Evolutionary conservation across 2,113 vertebrate genomes (phyloP).

Genomic region (Isichthys henryi): DNA sequence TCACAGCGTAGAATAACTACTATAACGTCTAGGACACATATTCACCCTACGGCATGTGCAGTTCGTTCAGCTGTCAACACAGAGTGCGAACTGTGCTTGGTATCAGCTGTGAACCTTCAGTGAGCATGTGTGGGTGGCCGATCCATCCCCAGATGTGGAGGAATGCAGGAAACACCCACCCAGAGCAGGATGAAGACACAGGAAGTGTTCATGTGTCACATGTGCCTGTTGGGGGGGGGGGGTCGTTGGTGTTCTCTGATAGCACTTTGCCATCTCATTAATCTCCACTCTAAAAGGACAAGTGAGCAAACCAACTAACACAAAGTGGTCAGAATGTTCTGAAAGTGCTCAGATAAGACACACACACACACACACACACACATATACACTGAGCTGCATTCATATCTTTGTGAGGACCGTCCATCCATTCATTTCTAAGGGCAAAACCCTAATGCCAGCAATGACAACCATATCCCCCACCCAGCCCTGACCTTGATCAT

Average conservation of each 20-base stretch:
- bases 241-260: not conserved
- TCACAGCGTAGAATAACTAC: not conserved
- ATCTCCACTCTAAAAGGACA: not conserved
- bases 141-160: not conserved
- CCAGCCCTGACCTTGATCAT: too few relatives aligned
- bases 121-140: conserved; percentile 23
- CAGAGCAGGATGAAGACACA: not conserved
- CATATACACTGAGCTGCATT: not conserved
- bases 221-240: not conserved
- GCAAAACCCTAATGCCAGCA: too few relatives aligned
- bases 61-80: not conserved
- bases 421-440: too few relatives aligned
- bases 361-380: not conserved
- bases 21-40: not conserved
- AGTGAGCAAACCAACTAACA: not conserved
- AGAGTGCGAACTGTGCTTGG: not conserved
- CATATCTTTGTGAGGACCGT: too few relatives aligned
- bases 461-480: too few relatives aligned
- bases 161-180: not conserved
- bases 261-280: not conserved
- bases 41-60: not conserved
- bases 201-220: not conserved
- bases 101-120: conserved; percentile 25
- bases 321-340: not conserved
- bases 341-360: not conserved